Percentiles rank a stretch among this genome's conserved stretches.
Evolutionary conservation across 2,797 vertebrate species (phyloP).

Genomic region (Phrynocephalus vlangalii): DNA sequence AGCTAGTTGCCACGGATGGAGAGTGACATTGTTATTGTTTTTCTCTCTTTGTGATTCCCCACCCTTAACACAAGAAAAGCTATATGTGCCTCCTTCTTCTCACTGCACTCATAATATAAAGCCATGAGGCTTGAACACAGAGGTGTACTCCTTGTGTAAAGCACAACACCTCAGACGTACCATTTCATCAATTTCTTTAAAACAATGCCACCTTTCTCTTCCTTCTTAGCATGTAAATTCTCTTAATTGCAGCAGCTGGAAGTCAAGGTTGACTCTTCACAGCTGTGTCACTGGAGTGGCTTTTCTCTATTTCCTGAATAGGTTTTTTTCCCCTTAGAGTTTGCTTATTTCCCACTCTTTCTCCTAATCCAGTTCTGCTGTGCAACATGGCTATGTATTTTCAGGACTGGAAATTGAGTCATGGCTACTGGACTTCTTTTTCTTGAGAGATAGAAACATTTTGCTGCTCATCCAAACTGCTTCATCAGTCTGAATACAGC

Average conservation of each 20-base stretch:
- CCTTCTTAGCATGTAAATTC: too few species aligned
- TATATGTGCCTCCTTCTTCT: neutral
- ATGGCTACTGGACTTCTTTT: too few species aligned
- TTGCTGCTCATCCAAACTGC: too few species aligned
- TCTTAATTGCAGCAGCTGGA: too few species aligned
- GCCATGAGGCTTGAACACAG: neutral
- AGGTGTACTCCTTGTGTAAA: neutral
- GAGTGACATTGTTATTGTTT: neutral
- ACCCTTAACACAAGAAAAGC: neutral
- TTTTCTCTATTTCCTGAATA: neutral
- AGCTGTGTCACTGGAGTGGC: neutral
- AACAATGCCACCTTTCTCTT: too few species aligned
- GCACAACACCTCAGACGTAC: too few species aligned
- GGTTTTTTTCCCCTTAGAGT: too few species aligned
- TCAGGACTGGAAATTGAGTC: neutral
- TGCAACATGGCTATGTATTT: conserved; percentile 29
- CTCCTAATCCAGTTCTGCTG: neutral
- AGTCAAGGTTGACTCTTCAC: neutral
- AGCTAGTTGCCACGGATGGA: neutral
- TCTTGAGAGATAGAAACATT: too few species aligned
- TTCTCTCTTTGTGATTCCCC: neutral
- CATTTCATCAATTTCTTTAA: too few species aligned
- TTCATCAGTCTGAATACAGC: too few species aligned
- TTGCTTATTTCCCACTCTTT: neutral
- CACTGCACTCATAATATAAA: neutral